phyloP scores from a whole-genome alignment of 2,113 vertebrate genomes.

The Lophura nycthemera region DNA sequence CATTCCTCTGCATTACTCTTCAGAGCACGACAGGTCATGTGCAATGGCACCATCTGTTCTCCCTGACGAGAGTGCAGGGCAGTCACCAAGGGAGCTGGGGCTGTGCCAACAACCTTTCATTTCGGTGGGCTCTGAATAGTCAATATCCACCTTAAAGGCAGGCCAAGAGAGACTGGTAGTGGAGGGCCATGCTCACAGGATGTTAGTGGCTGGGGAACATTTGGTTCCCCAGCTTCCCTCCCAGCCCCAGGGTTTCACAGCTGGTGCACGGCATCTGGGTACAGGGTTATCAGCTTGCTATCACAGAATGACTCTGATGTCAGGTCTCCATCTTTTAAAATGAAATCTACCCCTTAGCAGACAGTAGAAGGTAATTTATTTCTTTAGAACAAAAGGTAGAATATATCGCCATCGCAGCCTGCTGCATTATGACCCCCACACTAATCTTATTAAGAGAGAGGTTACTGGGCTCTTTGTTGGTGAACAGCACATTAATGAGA shows the following conservation, averaged over 20 bases:
- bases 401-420: slow-evolving; percentile 52
- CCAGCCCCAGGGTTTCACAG: fast-evolving
- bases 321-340: not conserved
- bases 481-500: slow-evolving; percentile 73
- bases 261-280: not conserved
- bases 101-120: not conserved
- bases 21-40: not conserved
- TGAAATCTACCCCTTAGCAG: not conserved
- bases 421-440: slow-evolving; percentile 45
- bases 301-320: not conserved
- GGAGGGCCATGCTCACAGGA: not conserved
- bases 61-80: fast-evolving
- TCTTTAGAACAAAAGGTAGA: slow-evolving; percentile 64
- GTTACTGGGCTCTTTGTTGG: slow-evolving; percentile 67
- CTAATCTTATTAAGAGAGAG: slow-evolving; percentile 75
- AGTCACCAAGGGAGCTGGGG: not conserved
- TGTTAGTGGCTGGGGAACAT: not conserved
- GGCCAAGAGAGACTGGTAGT: not conserved
- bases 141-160: not conserved
- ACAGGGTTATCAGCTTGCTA: not conserved
- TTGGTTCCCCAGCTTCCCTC: too few species aligned
- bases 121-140: not conserved
- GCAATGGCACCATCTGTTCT: not conserved
- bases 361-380: slow-evolving; percentile 44
- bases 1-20: not conserved